Conservation (phyloP, 2,888 invertebrate species). For the Pocota personata region DNA sequence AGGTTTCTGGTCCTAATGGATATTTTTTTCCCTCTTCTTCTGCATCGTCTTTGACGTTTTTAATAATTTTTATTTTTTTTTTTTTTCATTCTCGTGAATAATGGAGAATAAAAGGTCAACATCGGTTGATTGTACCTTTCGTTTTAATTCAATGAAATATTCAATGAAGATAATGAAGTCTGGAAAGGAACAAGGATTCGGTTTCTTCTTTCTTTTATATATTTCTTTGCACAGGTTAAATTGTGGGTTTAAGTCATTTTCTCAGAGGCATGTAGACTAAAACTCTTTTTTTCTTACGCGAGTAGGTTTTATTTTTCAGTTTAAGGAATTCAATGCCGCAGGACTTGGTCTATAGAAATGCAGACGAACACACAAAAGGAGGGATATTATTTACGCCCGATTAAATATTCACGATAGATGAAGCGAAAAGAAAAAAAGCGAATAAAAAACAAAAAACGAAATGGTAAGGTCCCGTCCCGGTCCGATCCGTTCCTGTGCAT, state of each 20-base stretch:
- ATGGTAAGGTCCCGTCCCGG: not conserved
- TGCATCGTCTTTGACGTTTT: not conserved
- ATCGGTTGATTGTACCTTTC: slow-evolving; percentile 70
- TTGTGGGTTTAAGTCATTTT: slow-evolving; percentile 68
- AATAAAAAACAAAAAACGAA: not conserved
- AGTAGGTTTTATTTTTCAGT: slow-evolving; percentile 27
- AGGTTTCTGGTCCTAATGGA: slow-evolving; percentile 62
- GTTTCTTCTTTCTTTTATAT: not conserved
- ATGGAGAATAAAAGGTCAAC: slow-evolving; percentile 65
- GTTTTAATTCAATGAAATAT: slow-evolving; percentile 71
- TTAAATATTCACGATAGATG: slow-evolving; percentile 72
- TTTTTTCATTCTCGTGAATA: slow-evolving; percentile 30
- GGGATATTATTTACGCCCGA: slow-evolving; percentile 68
- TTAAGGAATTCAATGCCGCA: slow-evolving; percentile 56
- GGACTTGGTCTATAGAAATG: slow-evolving; percentile 22
- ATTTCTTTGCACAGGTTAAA: slow-evolving; percentile 48
- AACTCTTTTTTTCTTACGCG: not conserved
- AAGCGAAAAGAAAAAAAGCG: slow-evolving; percentile 43
- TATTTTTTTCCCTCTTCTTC: slow-evolving; percentile 13
- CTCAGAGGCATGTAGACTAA: slow-evolving; percentile 44
- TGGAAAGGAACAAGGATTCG: slow-evolving; percentile 50
- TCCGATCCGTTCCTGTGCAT: slow-evolving; percentile 8
- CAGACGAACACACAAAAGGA: slow-evolving; percentile 25
- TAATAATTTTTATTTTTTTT: slow-evolving; percentile 16
- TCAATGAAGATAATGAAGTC: slow-evolving; percentile 66